Evolutionary conservation across 2,797 vertebrate species (phyloP).

Genomic region (Ceryle rudis): DNA sequence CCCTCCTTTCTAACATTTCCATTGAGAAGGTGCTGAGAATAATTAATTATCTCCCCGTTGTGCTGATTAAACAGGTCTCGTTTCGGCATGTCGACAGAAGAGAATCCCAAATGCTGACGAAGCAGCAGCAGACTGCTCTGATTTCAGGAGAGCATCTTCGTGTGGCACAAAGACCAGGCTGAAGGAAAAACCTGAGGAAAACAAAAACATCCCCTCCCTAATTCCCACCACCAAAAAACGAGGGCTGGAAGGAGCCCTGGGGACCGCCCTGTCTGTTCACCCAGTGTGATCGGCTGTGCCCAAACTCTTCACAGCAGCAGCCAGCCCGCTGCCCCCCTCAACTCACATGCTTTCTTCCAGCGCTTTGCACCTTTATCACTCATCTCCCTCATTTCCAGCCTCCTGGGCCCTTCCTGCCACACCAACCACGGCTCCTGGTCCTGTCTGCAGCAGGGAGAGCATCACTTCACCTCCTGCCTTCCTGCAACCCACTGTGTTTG

Average conservation of each 20-base stretch:
- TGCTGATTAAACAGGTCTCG: slow-evolving; percentile 40
- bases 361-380: rapidly evolving
- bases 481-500: background rate
- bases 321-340: background rate
- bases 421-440: background rate
- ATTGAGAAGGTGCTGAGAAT: slow-evolving; percentile 55
- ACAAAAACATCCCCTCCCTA: background rate
- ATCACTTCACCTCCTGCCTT: rapidly evolving
- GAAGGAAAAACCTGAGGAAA: background rate
- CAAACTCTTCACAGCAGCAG: rapidly evolving
- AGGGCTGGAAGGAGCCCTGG: background rate
- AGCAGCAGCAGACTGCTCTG: slow-evolving; percentile 1
- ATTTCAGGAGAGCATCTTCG: background rate
- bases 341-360: background rate
- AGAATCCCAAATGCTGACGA: slow-evolving; percentile 12
- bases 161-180: background rate
- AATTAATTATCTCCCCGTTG: slow-evolving; percentile 56
- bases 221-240: rapidly evolving
- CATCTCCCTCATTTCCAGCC: rapidly evolving
- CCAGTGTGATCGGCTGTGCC: background rate
- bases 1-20: slow-evolving; percentile 46
- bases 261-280: background rate
- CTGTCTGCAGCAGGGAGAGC: background rate
- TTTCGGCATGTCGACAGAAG: background rate
- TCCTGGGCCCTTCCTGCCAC: background rate